Evolutionary conservation across 2,888 invertebrate species (phyloP).

Genomic region (Caenorhabditis macrosperma): DNA sequence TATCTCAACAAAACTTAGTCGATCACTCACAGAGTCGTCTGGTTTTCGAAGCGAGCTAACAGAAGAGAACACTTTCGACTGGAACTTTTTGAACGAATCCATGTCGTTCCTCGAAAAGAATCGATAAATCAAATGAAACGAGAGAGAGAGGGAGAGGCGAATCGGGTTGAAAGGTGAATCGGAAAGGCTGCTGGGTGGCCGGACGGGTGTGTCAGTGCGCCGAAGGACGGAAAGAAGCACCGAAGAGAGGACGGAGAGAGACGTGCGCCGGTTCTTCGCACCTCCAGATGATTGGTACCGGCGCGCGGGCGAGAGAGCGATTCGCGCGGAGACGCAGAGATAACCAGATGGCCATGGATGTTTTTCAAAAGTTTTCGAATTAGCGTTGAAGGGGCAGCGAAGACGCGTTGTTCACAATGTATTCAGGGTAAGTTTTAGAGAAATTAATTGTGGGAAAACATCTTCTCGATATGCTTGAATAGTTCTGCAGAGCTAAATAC

Average conservation of each 20-base stretch:
- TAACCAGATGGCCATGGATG: neutral
- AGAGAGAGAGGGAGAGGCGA: slow-evolving; percentile 19
- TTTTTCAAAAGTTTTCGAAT: neutral
- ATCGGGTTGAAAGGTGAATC: neutral
- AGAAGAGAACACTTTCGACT: slow-evolving; percentile 47
- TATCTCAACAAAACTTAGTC: neutral
- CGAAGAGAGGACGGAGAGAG: slow-evolving; percentile 6
- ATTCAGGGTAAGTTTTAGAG: too few species aligned
- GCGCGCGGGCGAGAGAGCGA: slow-evolving; percentile 2
- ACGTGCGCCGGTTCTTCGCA: slow-evolving; percentile 10
- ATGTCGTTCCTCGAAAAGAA: slow-evolving; percentile 19
- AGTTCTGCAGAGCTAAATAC: too few species aligned
- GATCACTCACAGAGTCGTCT: slow-evolving; percentile 37
- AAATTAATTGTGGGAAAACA: too few species aligned
- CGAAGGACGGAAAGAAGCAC: neutral
- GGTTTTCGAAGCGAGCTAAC: slow-evolving; percentile 37
- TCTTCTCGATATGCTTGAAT: too few species aligned
- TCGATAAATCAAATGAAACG: slow-evolving; percentile 9
- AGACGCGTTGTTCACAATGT: too few species aligned
- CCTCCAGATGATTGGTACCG: slow-evolving; percentile 40
- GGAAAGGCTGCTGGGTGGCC: too few species aligned
- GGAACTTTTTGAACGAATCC: slow-evolving; percentile 48
- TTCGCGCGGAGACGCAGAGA: slow-evolving; percentile 4
- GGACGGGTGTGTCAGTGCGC: slow-evolving; percentile 21
- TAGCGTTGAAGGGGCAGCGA: too few species aligned